Base-by-base conservation (phyloP, 1,140 invertebrate genomes). In the Formica exsecta region DNA sequence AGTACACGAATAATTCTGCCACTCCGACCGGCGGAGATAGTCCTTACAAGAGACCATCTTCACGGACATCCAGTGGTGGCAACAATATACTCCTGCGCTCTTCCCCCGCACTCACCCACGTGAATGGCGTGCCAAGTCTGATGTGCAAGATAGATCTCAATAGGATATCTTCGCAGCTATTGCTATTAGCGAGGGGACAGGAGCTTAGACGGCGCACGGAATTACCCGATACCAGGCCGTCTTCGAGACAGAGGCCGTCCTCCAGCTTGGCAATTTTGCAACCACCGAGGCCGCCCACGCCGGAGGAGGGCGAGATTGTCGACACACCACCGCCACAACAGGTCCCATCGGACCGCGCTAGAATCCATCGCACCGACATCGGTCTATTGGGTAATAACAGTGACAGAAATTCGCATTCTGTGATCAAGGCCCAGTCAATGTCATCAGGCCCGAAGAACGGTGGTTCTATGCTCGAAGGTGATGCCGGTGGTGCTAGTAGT, bases 151-250 rank as follows among this genome's bases (percentile, higher is more conserved):
- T 96, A n/a, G 93, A 95, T 19, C 90, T 96, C 6, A 93, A 22
- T 71, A 93, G 90, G 73, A 66, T 96, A 22, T 65, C 75, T 5
- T 81, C 93, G 0, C 92, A 94, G 16, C 19, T 95, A 36, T 90
- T 94, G 5, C 93, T 92, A 77, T 51, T 90, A 0, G 91, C 92
- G 0, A 92, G 94, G 32, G 95, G 94, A 4, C 94, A 96, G 74
- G 95, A 96, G 84, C 80, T 96, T 5, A 93, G 96, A 44, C 94
- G 95, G 48, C 93, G 95, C 11, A 95, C 95, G 11, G 96, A 96
- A 85, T 89, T 96, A 11, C 91, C 96, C 0, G 94, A 96, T 93
- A 97, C 95, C 88, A 97, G 95, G 96, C 96, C 95, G 79, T 91
- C 91, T 11, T 94, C 94, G 8, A 92, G 92, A 66, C 89, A 92